phyloP scores from a whole-genome alignment of 2,888 invertebrate genomes.

The Dolomedes plantarius region DNA sequence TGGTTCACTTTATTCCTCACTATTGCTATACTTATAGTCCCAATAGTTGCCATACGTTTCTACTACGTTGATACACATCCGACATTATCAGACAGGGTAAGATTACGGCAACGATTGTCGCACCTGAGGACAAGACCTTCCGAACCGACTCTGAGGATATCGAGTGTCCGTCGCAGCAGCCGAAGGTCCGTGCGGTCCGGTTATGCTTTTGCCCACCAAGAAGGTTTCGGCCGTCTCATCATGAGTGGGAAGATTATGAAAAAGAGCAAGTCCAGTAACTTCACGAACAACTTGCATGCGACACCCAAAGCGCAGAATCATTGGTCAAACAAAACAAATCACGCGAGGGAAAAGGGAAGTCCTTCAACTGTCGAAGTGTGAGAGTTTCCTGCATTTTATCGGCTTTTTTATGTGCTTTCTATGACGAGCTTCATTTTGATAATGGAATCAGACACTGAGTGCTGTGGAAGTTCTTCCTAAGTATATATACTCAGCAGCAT shows the following conservation, averaged over 20 bases:
- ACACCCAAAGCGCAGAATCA: constrained; percentile 57
- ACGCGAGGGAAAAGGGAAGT: constrained; percentile 44
- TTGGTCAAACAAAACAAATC: constrained; percentile 37
- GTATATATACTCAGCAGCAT: neutral
- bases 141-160: constrained; percentile 88
- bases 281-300: constrained; percentile 48
- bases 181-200: constrained; percentile 95
- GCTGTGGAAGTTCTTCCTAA: neutral
- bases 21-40: constrained; percentile 89
- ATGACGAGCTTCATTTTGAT: constrained; percentile 19
- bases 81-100: constrained; percentile 92
- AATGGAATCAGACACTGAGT: neutral
- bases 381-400: neutral
- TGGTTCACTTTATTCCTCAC: constrained; percentile 82
- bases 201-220: constrained; percentile 98
- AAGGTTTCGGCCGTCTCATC: constrained; percentile 97
- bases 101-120: constrained; percentile 83
- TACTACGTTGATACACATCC: constrained; percentile 94
- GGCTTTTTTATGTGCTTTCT: constrained; percentile 2
- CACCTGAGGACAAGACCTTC: constrained; percentile 81
- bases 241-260: constrained; percentile 96
- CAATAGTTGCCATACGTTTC: constrained; percentile 95
- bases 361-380: constrained; percentile 62
- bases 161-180: constrained; percentile 91
- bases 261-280: constrained; percentile 68